Conservation (phyloP, 1,140 invertebrate genomes). For the Propsilocerus akamusi region DNA sequence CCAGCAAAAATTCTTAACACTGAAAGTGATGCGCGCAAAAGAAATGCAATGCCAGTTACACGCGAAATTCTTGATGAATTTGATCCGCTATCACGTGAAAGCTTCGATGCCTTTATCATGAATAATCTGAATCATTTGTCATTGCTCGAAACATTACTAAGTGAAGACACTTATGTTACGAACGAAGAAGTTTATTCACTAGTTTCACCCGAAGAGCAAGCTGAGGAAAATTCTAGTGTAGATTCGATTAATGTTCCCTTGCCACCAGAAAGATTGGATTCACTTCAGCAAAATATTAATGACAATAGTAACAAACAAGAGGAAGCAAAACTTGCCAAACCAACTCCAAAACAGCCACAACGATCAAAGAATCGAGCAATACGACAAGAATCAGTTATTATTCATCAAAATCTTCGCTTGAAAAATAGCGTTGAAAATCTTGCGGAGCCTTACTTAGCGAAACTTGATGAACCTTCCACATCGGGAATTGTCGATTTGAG, state of each 20-base stretch:
- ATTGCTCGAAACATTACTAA: slow-evolving; percentile 19
- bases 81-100: slow-evolving; percentile 14
- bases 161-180: slow-evolving; percentile 21
- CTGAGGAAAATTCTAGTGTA: slow-evolving; percentile 15
- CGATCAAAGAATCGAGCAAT: neutral
- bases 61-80: slow-evolving; percentile 19
- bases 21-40: neutral
- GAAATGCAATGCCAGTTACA: neutral
- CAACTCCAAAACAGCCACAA: neutral
- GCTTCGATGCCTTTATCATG: slow-evolving; percentile 2
- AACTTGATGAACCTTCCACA: slow-evolving; percentile 9
- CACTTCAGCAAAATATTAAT: neutral
- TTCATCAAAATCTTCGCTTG: slow-evolving; percentile 19
- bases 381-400: slow-evolving; percentile 10
- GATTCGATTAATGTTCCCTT: slow-evolving; percentile 16
- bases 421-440: slow-evolving; percentile 19
- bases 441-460: slow-evolving; percentile 14
- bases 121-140: slow-evolving; percentile 22
- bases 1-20: neutral
- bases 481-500: slow-evolving; percentile 11
- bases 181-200: slow-evolving; percentile 10
- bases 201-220: slow-evolving; percentile 2
- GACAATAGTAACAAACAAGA: neutral
- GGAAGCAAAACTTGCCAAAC: neutral
- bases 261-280: slow-evolving; percentile 12